Conservation (phyloP, 1,140 invertebrate species). For the Drosophila nebulosa region DNA sequence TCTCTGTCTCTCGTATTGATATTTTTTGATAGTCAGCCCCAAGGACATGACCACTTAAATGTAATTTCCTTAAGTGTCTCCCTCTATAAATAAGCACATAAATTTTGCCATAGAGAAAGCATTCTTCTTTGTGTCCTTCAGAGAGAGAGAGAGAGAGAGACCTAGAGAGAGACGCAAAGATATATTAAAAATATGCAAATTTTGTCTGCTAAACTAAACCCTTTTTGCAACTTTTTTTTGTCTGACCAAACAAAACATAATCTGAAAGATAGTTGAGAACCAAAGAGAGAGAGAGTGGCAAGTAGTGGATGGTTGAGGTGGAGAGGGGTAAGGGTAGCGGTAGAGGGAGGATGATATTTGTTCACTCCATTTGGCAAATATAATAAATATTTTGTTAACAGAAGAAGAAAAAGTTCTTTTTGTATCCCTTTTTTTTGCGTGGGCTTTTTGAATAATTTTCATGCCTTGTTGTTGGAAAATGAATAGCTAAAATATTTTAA, state of each 20-base stretch:
- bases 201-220: slow-evolving; percentile 63
- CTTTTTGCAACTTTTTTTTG: slow-evolving; percentile 49
- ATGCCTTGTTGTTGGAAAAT: slow-evolving; percentile 50
- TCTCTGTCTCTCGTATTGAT: background rate
- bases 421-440: slow-evolving; percentile 30
- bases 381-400: slow-evolving; percentile 63
- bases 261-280: slow-evolving; percentile 17
- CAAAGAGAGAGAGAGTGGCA: slow-evolving; percentile 10
- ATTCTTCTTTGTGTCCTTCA: slow-evolving; percentile 20
- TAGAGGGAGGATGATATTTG: background rate
- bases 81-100: slow-evolving; percentile 57
- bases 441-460: slow-evolving; percentile 27
- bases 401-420: background rate
- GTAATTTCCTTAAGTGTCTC: slow-evolving; percentile 74
- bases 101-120: slow-evolving; percentile 39
- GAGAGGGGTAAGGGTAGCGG: too few relatives aligned
- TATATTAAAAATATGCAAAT: slow-evolving; percentile 79
- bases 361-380: slow-evolving; percentile 73
- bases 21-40: background rate
- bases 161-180: slow-evolving; percentile 27
- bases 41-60: slow-evolving; percentile 42
- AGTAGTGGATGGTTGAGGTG: too few relatives aligned
- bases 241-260: slow-evolving; percentile 31
- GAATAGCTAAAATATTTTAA: slow-evolving; percentile 73
- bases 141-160: slow-evolving; percentile 11